Conservation (phyloP, 1,140 invertebrate species). For the Meloidogyne floridensis region DNA sequence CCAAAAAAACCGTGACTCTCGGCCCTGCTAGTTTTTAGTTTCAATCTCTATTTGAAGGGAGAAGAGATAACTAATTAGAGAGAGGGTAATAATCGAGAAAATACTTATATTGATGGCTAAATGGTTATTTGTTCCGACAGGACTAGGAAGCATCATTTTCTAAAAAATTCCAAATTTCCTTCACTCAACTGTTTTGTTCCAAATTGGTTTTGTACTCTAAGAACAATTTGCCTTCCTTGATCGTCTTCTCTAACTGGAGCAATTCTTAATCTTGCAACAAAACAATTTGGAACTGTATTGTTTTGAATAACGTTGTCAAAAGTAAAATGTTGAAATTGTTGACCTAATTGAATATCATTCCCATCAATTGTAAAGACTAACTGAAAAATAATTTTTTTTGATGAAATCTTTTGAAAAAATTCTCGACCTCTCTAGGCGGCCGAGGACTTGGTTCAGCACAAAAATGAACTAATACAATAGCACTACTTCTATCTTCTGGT, state of each 20-base stretch:
- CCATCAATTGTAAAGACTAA: conserved; percentile 60
- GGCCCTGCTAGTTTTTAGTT: too few species aligned
- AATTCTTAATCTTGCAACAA: conserved; percentile 58
- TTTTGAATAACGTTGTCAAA: conserved; percentile 62
- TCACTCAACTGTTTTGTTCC: conserved; percentile 59
- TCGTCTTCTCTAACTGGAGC: conserved; percentile 59
- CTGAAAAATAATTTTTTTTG: background rate
- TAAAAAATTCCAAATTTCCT: too few species aligned
- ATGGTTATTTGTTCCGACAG: too few species aligned
- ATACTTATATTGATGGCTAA: too few species aligned
- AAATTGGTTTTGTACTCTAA: conserved; percentile 63
- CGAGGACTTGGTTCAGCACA: conserved; percentile 62
- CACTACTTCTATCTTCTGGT: conserved; percentile 45
- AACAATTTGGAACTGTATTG: conserved; percentile 62
- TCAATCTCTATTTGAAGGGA: too few species aligned
- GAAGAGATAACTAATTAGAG: too few species aligned
- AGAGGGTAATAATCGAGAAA: too few species aligned
- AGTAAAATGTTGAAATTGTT: conserved; percentile 61
- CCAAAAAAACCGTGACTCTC: too few species aligned
- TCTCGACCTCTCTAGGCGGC: conserved; percentile 54
- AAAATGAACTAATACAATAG: conserved; percentile 61
- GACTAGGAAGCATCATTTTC: too few species aligned
- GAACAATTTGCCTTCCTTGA: conserved; percentile 58
- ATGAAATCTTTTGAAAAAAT: background rate
- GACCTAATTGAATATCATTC: conserved; percentile 64